Base-by-base conservation (phyloP, 2,888 invertebrate genomes). In the Autographa pulchrina region DNA sequence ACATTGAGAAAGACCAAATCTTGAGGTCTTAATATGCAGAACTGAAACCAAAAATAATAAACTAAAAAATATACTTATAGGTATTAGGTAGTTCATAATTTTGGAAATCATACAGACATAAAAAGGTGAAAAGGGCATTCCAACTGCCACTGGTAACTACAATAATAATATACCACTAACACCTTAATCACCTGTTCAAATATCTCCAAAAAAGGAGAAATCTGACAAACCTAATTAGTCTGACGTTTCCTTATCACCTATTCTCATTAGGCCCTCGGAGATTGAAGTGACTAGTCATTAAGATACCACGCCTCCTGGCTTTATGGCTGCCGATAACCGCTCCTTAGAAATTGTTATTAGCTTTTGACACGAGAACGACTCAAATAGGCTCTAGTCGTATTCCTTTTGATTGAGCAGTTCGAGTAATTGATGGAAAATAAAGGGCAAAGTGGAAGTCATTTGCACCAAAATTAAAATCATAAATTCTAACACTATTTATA, bases 261-360 rank as follows among this genome's bases (percentile, higher is more conserved):
- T 54, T 20, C 64, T 81, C 68, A 81, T 78, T 78, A 81, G 31
- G 31, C 58, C 31, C 16, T 56, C 16, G 38, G 11, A 77, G 65
- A 72, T 78, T 72, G 35, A 65, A 74, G 66, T 68, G 65, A 62
- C 56, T 59, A 43, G 69, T 82, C 80, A 75, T 80, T 82, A 81
- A 68, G 81, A 41, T 62, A 77, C 78, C 77, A 81, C 78, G 81
- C 78, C 81, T 54, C 9, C 59, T 32, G 11, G n/a, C 38, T 73
- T 62, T 68, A 69, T 63, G 65, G 32, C 70, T 70, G 64, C 64
- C 66, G 74, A 81, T 81, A 74, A 59, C 65, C 32, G 31, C 41
- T 61, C 66, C 63, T 64, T 48, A 65, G 8, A 13, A 71, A 81
- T 66, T 68, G 68, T 73, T 80, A 78, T 81, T 81, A 81, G 68